Percentiles rank a stretch among this genome's conserved stretches.
These are phyloP conservation scores for Morone chrysops DNA, from an alignment of 2,113 vertebrate species.

Conservation along the genomic window DNA sequence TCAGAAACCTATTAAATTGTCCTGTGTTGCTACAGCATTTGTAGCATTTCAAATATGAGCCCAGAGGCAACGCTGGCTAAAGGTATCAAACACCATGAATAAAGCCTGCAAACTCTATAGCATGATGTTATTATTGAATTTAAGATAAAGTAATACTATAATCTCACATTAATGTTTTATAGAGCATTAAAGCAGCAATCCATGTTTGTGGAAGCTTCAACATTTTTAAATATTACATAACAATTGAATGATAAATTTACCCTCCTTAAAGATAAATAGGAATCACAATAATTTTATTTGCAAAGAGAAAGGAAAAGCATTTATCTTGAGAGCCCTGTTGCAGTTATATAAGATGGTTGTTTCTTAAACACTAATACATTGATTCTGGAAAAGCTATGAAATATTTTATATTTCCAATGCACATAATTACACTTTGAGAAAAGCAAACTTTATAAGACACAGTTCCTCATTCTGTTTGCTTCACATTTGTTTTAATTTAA, in stretches of 20 bases:
- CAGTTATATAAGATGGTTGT: background rate
- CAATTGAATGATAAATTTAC: background rate
- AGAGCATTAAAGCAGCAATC: slow-evolving; percentile 4
- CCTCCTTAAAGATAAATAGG: background rate
- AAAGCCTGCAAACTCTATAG: slow-evolving; percentile 36
- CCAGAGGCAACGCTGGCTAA: slow-evolving; percentile 69
- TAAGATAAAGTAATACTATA: slow-evolving; percentile 23
- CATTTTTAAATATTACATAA: slow-evolving; percentile 9
- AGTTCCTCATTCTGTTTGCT: background rate
- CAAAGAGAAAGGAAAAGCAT: background rate
- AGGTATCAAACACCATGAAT: slow-evolving; percentile 63
- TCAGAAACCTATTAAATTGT: slow-evolving; percentile 84
- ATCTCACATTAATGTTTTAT: slow-evolving; percentile 27
- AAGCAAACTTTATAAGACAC: background rate
- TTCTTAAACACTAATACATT: background rate
- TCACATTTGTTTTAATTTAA: background rate
- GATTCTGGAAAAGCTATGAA: background rate
- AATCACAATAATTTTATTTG: slow-evolving; percentile 20
- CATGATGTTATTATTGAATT: slow-evolving; percentile 32
- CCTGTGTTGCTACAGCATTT: slow-evolving; percentile 75
- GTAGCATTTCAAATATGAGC: slow-evolving; percentile 76
- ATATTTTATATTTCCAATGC: background rate
- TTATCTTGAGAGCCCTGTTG: background rate
- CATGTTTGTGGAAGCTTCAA: background rate
- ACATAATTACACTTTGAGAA: background rate